Percentiles rank a stretch among this genome's conserved stretches.
Conservation (phyloP, 2,888 invertebrate genomes). For the Rosalia funebris region DNA sequence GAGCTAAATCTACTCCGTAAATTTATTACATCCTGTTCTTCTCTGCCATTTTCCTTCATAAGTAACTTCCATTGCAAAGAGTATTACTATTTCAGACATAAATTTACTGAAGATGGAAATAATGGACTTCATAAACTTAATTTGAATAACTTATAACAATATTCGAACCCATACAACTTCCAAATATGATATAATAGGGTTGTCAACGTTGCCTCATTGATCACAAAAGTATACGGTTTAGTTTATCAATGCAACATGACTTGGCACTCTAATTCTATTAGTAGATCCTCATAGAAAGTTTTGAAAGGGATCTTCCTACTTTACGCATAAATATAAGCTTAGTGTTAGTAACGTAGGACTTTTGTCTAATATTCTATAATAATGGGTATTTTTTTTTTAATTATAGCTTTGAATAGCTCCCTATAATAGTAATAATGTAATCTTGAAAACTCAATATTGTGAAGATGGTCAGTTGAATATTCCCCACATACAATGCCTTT, state of each 20-base stretch:
- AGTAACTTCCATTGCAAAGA: too few relatives aligned
- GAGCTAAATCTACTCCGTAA: too few relatives aligned
- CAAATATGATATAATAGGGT: conserved; percentile 6
- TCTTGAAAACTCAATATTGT: too few relatives aligned
- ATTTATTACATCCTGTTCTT: too few relatives aligned
- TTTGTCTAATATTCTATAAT: too few relatives aligned
- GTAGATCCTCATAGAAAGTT: conserved; percentile 28
- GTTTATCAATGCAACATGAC: conserved; percentile 27
- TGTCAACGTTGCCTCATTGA: conserved; percentile 25
- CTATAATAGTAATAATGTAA: too few relatives aligned
- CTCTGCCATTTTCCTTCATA: too few relatives aligned
- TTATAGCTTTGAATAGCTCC: too few relatives aligned
- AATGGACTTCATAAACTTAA: neutral
- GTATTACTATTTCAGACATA: neutral
- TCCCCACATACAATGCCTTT: too few relatives aligned
- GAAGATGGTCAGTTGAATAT: too few relatives aligned
- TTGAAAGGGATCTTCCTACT: neutral
- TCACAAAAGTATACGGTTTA: conserved; percentile 26
- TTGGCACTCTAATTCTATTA: conserved; percentile 27
- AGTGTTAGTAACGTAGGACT: too few relatives aligned
- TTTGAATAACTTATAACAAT: conserved; percentile 5
- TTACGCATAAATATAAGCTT: neutral
- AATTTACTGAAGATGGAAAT: neutral
- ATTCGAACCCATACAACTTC: neutral
- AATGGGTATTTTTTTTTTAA: too few relatives aligned